phyloP scores from a whole-genome alignment of 2,888 invertebrate species.

The Drosophila anomalata region DNA sequence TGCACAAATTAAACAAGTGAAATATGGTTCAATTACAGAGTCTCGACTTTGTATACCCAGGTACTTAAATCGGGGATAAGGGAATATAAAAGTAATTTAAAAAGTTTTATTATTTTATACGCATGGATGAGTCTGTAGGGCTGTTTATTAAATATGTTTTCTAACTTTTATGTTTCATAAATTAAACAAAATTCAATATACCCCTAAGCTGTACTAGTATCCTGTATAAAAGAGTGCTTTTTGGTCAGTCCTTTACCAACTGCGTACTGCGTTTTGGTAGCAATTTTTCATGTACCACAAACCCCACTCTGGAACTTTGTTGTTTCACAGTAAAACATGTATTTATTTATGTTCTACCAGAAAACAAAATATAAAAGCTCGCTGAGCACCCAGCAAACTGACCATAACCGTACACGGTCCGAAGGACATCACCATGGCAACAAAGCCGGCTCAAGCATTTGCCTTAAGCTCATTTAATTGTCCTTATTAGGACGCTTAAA shows the following conservation, averaged over 20 bases:
- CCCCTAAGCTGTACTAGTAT: background rate
- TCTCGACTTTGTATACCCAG: background rate
- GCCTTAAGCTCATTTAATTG: slow-evolving; percentile 56
- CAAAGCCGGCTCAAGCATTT: slow-evolving; percentile 19
- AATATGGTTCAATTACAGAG: background rate
- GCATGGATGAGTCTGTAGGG: background rate
- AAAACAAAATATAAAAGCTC: background rate
- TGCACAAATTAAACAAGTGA: slow-evolving; percentile 54
- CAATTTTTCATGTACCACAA: slow-evolving; percentile 3
- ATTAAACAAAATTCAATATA: background rate
- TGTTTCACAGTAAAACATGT: background rate
- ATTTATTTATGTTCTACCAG: background rate
- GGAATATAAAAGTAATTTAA: too few species aligned
- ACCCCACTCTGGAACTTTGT: background rate
- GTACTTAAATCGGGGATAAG: background rate
- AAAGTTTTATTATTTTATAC: background rate
- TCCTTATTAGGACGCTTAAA: slow-evolving; percentile 48
- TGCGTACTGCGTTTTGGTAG: slow-evolving; percentile 7
- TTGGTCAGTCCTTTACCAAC: slow-evolving; percentile 4
- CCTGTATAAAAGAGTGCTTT: slow-evolving; percentile 10
- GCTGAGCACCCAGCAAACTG: background rate
- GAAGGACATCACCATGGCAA: slow-evolving; percentile 15
- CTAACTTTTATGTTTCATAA: background rate
- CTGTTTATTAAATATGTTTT: background rate
- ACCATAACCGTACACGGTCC: slow-evolving; percentile 1